Conservation (phyloP, 2,888 invertebrate genomes). For the Patella pellucida region DNA sequence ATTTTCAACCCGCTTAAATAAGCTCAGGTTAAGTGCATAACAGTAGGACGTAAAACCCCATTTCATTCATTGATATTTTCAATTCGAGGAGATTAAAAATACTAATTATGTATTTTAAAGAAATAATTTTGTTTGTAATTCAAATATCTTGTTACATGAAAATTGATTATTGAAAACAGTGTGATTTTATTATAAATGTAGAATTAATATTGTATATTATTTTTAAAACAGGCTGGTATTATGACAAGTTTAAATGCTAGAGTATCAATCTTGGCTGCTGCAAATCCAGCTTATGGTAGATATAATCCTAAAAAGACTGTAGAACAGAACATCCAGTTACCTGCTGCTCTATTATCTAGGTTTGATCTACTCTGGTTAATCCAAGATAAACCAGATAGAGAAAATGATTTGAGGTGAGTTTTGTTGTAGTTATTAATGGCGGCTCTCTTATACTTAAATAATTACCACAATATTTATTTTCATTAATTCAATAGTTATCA, state of each 20-base stretch:
- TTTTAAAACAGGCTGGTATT: conserved; percentile 85
- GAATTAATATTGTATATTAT: too few relatives aligned
- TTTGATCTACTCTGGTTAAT: conserved; percentile 97
- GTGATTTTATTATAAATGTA: too few relatives aligned
- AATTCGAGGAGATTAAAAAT: too few relatives aligned
- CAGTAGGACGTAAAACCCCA: too few relatives aligned
- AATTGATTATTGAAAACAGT: too few relatives aligned
- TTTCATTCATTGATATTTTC: too few relatives aligned
- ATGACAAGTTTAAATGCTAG: conserved; percentile 98
- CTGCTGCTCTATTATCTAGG: conserved; percentile 95
- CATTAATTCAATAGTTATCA: not conserved
- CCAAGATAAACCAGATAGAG: conserved; percentile 81
- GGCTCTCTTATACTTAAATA: too few relatives aligned
- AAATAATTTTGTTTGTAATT: too few relatives aligned
- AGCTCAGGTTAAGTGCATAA: too few relatives aligned
- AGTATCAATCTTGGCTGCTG: conserved; percentile 97
- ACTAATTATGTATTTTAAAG: too few relatives aligned
- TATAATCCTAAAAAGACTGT: conserved; percentile 95
- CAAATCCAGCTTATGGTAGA: conserved; percentile 98
- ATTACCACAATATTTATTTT: not conserved
- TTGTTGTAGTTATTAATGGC: not conserved
- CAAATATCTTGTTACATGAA: too few relatives aligned
- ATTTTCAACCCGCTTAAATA: too few relatives aligned
- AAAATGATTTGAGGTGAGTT: conserved; percentile 77
- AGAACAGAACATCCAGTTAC: conserved; percentile 97